Percentiles rank a stretch among this genome's conserved stretches.
Evolutionary conservation across 2,888 invertebrate species (phyloP).

Genomic region (Tipula lateralis): DNA sequence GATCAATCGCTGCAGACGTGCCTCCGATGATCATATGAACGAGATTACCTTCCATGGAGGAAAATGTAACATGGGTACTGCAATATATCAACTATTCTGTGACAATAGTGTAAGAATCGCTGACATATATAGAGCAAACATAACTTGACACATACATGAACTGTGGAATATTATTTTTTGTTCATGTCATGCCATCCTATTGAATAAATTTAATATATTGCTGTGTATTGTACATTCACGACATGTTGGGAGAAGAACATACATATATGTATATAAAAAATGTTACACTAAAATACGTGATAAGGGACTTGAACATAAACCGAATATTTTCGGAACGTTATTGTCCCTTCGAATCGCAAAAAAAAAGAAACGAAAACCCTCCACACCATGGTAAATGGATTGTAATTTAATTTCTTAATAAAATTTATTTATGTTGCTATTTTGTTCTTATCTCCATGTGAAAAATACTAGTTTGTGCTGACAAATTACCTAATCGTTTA

Average conservation of each 20-base stretch:
- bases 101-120: not conserved
- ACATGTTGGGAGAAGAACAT: not conserved
- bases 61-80: no score
- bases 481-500: conserved; percentile 24
- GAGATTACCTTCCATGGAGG: no score
- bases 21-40: no score
- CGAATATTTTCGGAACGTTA: not conserved
- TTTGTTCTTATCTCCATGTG: not conserved
- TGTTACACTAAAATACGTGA: not conserved
- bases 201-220: not conserved
- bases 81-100: no score
- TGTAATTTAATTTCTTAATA: not conserved
- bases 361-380: not conserved
- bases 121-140: not conserved
- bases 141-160: not conserved
- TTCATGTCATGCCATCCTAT: not conserved
- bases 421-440: not conserved
- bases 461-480: not conserved
- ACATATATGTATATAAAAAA: not conserved
- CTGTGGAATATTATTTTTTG: not conserved
- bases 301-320: not conserved
- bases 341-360: not conserved
- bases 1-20: no score
- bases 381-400: not conserved
- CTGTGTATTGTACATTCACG: not conserved